These are phyloP conservation scores for Diaperis boleti DNA, from an alignment of 2,888 invertebrate genomes.

Conservation along the genomic window DNA sequence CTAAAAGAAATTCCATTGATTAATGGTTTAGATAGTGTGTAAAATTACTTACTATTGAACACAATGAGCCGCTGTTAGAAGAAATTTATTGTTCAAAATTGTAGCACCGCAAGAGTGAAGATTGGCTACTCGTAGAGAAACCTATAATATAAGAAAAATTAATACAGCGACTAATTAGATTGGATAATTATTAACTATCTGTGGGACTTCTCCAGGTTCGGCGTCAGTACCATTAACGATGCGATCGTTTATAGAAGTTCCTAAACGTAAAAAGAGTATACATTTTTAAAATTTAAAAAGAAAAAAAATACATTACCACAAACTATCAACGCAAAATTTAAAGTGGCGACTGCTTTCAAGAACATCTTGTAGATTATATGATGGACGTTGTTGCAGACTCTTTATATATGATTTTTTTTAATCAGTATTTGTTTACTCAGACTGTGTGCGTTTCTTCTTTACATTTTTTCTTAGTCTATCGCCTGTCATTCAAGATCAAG, in stretches of 20 bases:
- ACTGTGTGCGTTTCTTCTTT: too few relatives aligned
- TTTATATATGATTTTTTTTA: too few relatives aligned
- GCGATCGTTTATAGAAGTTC: neutral
- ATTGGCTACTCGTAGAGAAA: constrained; percentile 9
- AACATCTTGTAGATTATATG: too few relatives aligned
- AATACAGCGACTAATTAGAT: neutral
- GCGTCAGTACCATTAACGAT: constrained; percentile 14
- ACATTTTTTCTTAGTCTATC: too few relatives aligned
- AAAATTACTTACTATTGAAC: constrained; percentile 11
- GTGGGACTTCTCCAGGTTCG: constrained; percentile 15
- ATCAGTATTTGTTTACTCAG: too few relatives aligned
- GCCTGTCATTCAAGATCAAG: too few relatives aligned
- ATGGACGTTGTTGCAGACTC: too few relatives aligned
- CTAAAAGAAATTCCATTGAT: constrained; percentile 25
- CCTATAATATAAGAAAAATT: constrained; percentile 5
- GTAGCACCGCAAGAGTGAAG: constrained; percentile 25
- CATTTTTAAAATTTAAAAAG: neutral
- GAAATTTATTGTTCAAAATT: constrained; percentile 12
- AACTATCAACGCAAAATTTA: too few relatives aligned
- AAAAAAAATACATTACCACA: neutral
- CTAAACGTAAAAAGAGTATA: neutral
- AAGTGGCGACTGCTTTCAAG: too few relatives aligned
- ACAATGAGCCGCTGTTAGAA: constrained; percentile 39
- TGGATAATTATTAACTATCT: constrained; percentile 8
- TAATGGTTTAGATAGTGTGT: neutral